Percentiles rank a stretch among this genome's conserved stretches.
These are phyloP conservation scores for Brachypteracias leptosomus DNA, from an alignment of 2,113 vertebrate genomes.

Conservation along the genomic window DNA sequence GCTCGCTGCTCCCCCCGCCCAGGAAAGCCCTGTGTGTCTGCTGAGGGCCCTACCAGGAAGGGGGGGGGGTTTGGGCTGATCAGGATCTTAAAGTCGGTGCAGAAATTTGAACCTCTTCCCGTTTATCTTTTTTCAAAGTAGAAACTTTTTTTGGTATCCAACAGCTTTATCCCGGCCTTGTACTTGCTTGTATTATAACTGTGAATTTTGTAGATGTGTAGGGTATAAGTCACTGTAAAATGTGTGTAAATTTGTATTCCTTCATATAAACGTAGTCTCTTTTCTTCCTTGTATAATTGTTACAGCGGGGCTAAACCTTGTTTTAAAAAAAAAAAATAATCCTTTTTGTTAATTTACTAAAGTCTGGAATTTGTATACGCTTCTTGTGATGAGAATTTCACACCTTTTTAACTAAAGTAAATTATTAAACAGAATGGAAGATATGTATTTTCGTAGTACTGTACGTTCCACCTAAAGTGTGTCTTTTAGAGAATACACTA, in stretches of 20 bases:
- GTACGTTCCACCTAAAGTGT: conserved; percentile 64
- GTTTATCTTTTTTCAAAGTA: conserved; percentile 41
- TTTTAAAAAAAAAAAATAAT: conserved; percentile 22
- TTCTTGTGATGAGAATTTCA: conserved; percentile 70
- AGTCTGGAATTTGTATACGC: conserved; percentile 73
- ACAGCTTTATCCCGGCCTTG: conserved; percentile 71
- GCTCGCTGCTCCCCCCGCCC: conserved; percentile 76
- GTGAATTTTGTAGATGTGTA: conserved; percentile 83
- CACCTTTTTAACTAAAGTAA: conserved; percentile 81
- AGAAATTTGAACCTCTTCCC: conserved; percentile 24
- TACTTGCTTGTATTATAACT: conserved; percentile 79
- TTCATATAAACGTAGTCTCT: conserved; percentile 73
- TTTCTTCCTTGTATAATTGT: conserved; percentile 67
- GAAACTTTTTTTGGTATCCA: conserved; percentile 63
- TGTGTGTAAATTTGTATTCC: conserved; percentile 81
- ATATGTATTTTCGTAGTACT: conserved; percentile 83
- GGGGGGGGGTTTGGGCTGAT: neutral
- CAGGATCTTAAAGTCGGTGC: conserved; percentile 42
- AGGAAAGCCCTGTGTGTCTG: conserved; percentile 82
- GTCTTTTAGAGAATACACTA: conserved; percentile 77
- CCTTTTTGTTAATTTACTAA: conserved; percentile 74
- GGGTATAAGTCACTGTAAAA: conserved; percentile 76
- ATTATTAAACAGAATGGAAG: conserved; percentile 79
- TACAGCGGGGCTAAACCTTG: conserved; percentile 69
- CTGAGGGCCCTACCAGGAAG: conserved; percentile 28